These are phyloP conservation scores for Meganola albula DNA, from an alignment of 2,888 invertebrate species.

Conservation along the genomic window DNA sequence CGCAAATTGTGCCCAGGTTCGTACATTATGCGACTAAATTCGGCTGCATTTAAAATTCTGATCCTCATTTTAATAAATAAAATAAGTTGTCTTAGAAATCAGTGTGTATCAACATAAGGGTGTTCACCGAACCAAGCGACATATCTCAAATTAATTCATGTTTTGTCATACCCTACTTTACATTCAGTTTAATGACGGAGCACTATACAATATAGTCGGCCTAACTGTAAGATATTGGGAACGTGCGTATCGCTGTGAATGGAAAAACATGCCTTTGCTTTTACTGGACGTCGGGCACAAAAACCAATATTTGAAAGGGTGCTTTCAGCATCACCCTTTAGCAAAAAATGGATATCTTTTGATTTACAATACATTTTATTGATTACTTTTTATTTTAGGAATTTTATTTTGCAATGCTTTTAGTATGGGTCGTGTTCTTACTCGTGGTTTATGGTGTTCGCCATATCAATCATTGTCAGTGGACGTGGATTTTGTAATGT, in stretches of 20 bases:
- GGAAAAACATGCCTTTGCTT: constrained; percentile 74
- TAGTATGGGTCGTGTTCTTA: constrained; percentile 6
- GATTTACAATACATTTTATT: constrained; percentile 60
- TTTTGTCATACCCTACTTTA: constrained; percentile 77
- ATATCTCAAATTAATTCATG: constrained; percentile 76
- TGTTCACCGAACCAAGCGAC: constrained; percentile 69
- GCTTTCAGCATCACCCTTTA: constrained; percentile 69
- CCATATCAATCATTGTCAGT: too few relatives aligned
- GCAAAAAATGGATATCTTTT: constrained; percentile 68
- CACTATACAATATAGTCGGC: constrained; percentile 67
- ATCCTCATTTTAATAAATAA: neutral
- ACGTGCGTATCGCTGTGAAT: constrained; percentile 60
- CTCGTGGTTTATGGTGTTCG: too few relatives aligned
- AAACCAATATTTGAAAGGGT: constrained; percentile 77
- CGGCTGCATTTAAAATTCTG: neutral
- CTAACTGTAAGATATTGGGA: constrained; percentile 58
- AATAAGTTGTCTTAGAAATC: neutral
- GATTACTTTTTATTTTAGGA: constrained; percentile 28
- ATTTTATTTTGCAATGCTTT: constrained; percentile 25
- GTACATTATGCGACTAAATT: neutral
- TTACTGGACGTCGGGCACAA: constrained; percentile 67
- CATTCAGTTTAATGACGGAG: constrained; percentile 71
- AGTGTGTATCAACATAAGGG: constrained; percentile 29
- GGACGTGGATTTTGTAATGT: too few relatives aligned
- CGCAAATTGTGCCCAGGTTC: too few relatives aligned